Evolutionary conservation across 1,140 invertebrate species (phyloP).

Genomic region (Meloidogyne exigua): DNA sequence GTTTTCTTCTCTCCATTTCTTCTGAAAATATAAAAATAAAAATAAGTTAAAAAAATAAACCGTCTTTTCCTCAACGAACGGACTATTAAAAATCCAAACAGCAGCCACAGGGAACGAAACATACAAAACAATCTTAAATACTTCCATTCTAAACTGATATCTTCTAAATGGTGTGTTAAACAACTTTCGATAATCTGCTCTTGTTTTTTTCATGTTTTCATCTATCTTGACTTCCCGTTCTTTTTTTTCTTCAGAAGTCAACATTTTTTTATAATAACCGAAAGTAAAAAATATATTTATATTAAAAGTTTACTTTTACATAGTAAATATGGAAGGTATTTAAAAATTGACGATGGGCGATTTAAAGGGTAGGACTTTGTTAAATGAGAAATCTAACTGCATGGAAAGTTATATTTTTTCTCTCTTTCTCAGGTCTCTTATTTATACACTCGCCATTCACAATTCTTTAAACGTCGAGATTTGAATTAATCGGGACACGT

Average conservation of each 20-base stretch:
- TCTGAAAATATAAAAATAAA: background rate
- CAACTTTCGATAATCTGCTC: background rate
- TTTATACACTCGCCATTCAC: too few relatives aligned
- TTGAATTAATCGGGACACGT: too few relatives aligned
- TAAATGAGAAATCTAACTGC: too few relatives aligned
- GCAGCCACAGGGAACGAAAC: conserved; percentile 6
- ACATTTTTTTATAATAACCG: background rate
- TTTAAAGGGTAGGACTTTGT: too few relatives aligned
- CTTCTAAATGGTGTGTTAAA: background rate
- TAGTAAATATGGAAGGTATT: too few relatives aligned
- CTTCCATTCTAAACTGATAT: background rate
- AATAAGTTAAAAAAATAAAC: conserved; percentile 6
- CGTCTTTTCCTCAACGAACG: conserved; percentile 9
- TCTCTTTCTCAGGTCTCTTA: too few relatives aligned
- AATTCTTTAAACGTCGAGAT: too few relatives aligned
- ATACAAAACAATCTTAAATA: background rate
- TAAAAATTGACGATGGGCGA: too few relatives aligned
- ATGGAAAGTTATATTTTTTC: too few relatives aligned
- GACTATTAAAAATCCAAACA: conserved; percentile 20
- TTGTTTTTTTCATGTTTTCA: background rate
- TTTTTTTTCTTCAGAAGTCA: background rate
- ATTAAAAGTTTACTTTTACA: too few relatives aligned
- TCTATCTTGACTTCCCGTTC: background rate
- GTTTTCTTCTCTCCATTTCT: background rate
- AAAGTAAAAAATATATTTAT: too few relatives aligned